phyloP scores from a whole-genome alignment of 1,140 invertebrate genomes.

The Lucilia sericata region DNA sequence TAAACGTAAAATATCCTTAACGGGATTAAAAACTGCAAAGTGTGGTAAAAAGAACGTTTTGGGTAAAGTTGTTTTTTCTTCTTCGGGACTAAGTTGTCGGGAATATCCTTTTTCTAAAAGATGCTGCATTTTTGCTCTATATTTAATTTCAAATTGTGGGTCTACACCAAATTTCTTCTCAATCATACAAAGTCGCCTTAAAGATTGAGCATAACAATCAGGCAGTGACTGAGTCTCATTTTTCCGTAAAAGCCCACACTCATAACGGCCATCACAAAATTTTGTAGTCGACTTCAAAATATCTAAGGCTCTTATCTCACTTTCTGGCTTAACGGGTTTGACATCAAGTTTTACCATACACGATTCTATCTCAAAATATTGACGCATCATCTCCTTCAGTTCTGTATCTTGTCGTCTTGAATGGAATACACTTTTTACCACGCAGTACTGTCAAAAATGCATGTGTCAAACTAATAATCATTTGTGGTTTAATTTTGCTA shows the following conservation, averaged over 20 bases:
- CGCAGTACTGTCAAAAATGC: background rate
- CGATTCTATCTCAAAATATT: constrained; percentile 4
- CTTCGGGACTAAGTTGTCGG: no score
- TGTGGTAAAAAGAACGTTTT: no score
- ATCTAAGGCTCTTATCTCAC: constrained; percentile 43
- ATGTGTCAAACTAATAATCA: constrained; percentile 23
- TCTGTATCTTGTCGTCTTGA: background rate
- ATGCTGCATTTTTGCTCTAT: background rate
- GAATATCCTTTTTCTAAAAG: no score
- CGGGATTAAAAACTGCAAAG: no score
- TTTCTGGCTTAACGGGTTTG: constrained; percentile 1
- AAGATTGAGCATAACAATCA: constrained; percentile 54
- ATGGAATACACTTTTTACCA: background rate
- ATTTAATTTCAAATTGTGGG: no score
- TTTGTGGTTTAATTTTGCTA: constrained; percentile 7
- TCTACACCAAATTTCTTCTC: no score
- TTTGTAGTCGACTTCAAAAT: no score
- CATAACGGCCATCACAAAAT: background rate
- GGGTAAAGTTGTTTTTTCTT: no score
- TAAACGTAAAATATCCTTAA: no score
- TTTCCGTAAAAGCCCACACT: background rate
- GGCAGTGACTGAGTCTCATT: constrained; percentile 14
- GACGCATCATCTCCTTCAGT: background rate
- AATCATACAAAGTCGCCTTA: no score
- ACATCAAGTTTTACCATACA: no score